These are phyloP conservation scores for Epinotia brunnichana DNA, from an alignment of 2,888 invertebrate genomes.

Conservation along the genomic window DNA sequence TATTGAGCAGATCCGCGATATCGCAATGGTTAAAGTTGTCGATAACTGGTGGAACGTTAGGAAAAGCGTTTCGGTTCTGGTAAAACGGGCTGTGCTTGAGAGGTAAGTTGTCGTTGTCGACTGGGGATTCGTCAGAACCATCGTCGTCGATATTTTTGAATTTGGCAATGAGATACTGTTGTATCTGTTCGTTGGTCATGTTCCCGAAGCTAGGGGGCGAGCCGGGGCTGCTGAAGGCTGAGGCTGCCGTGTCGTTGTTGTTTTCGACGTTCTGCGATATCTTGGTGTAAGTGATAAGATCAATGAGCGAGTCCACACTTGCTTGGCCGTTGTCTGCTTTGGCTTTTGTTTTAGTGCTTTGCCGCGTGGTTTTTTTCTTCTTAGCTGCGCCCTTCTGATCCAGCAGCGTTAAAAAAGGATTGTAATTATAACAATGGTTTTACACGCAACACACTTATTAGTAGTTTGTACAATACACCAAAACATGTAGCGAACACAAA, in stretches of 20 bases:
- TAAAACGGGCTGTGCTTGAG: conserved; percentile 65
- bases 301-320: conserved; percentile 63
- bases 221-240: conserved; percentile 55
- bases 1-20: conserved; percentile 62
- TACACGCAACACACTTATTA: conserved; percentile 11
- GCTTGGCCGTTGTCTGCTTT: conserved; percentile 60
- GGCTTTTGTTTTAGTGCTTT: conserved; percentile 50
- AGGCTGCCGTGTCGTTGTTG: conserved; percentile 61
- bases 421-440: conserved; percentile 8
- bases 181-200: conserved; percentile 75
- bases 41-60: conserved; percentile 70
- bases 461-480: conserved; percentile 7
- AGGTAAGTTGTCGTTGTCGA: conserved; percentile 58
- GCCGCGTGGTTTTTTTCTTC: conserved; percentile 43
- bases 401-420: conserved; percentile 56
- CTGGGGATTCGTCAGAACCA: conserved; percentile 52
- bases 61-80: conserved; percentile 75
- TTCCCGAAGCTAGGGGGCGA: conserved; percentile 63
- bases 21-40: conserved; percentile 71
- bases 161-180: conserved; percentile 71
- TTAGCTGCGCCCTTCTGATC: conserved; percentile 53
- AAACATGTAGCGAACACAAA: conserved; percentile 26
- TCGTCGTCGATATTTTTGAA: conserved; percentile 70
- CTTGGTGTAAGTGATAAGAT: conserved; percentile 60
- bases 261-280: conserved; percentile 64